Conservation (phyloP, 2,797 vertebrate genomes). For the Myotis findleyi region DNA sequence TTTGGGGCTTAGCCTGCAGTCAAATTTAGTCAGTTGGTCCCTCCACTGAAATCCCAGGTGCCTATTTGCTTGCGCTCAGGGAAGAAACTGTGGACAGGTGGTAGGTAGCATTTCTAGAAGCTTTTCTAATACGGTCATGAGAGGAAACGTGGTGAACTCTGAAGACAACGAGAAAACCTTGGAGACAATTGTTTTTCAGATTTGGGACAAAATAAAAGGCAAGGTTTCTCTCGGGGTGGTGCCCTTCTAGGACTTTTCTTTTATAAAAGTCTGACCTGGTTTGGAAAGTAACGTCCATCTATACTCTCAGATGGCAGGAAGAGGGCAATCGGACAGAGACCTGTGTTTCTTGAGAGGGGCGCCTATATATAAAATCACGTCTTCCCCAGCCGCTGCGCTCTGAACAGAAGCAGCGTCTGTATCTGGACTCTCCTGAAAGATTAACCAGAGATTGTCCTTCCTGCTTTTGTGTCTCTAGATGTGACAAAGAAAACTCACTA, state of each 20-base stretch:
- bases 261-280: slow-evolving; percentile 2
- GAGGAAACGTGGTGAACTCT: slow-evolving; percentile 11
- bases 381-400: not conserved
- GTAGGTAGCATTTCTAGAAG: slow-evolving; percentile 26
- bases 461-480: slow-evolving; percentile 20
- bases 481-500: slow-evolving; percentile 62
- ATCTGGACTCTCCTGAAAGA: slow-evolving; percentile 10
- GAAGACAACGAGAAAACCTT: slow-evolving; percentile 34
- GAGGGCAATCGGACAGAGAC: not conserved
- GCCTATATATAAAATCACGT: not conserved
- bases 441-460: not conserved
- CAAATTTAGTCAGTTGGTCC: not conserved
- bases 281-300: slow-evolving; percentile 53
- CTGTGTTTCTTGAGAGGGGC: not conserved
- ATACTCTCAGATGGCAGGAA: not conserved
- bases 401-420: not conserved
- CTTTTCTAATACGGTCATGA: not conserved
- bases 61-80: slow-evolving; percentile 7
- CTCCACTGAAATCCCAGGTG: not conserved
- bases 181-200: slow-evolving; percentile 30
- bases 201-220: slow-evolving; percentile 48
- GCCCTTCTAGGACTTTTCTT: not conserved
- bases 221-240: not conserved
- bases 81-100: not conserved
- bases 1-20: slow-evolving; percentile 22